Evolutionary conservation across 2,113 vertebrate genomes (phyloP), one percentile per base, ranked within the genome.

Genomic region (Seriola rivoliana): DNA sequence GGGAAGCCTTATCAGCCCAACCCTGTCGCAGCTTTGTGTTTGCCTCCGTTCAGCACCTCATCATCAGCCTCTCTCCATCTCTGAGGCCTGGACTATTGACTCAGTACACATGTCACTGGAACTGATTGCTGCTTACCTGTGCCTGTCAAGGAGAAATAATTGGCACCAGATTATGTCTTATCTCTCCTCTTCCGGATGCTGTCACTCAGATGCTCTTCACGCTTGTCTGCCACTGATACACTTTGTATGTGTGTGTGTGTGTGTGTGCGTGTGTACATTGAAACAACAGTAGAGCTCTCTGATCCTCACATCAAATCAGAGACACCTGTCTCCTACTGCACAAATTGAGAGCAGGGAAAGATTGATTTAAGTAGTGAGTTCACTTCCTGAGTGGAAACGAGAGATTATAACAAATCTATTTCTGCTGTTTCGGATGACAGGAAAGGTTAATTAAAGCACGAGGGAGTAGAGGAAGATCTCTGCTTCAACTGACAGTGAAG

Each of bases 151-250:
- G 71, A 81, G 89, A 92, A 94, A 94, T 93, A 94, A 95, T 94
- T 94, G 94, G 88, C 85, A 77, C 62, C 90, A 93, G 93, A 94
- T 94, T 92, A 93, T 34, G 54, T 81, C 88, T 94, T 95, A 94
- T 95, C 94, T 92, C 85, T 3, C 34, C 80, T 82, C 84, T 91
- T 91, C 91, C 80, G 85, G 87, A 87, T 74, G 83, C 92, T 93
- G 94, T 93, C 92, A 91, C 88, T 93, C 91, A 78, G 67, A 89
- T 77, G 82, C 88, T 90, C 80, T 88, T 88, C 87, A 87, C 60
- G 81, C 87, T 90, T 23, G 67, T 87, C 85, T 89, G 87, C 85
- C 80, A 85, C 90, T 70, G 65, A 88, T 80, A 80, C 78, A 73
- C 44, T 11, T 62, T 71, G 54, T 83, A 4, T 63, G 17, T 64